Evolutionary conservation across 2,113 vertebrate species (phyloP), one percentile per base, ranked within the genome.

Genomic region (Cyprinus carpio): DNA sequence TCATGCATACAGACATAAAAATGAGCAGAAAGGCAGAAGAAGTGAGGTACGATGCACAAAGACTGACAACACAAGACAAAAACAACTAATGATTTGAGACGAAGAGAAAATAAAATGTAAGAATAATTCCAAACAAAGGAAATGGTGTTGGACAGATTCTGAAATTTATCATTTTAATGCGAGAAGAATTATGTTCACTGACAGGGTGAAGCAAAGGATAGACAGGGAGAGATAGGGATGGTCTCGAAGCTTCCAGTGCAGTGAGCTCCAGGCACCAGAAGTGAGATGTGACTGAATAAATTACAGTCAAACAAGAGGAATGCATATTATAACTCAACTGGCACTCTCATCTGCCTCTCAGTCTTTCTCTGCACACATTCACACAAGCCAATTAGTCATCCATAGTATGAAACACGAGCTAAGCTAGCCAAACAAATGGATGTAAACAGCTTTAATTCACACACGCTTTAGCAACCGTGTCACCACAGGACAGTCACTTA

Each of bases 281-380:
- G 83, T 85, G 62, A 79, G 65, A 79, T 67, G 83, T 31, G 72
- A 65, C 71, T 76, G 83, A 84, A 46, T 85, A 51, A 23, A 76
- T 78, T 54, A 85, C 75, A 85, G 64, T 78, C 83, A 85, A 85
- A 78, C 49, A 85, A 79, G 43, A 81, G 40, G n/a, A 81, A 81
- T 65, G 78, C 40, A 81, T 81, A 64, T 81, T 25, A 81, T 81
- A 81, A 81, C 60, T 81, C 78, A 29, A 43, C 40, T n/a, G 3
- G 37, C 12, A 15, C 77, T 80, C 77, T 62, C 77, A 62, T 62
- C 56, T 62, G 56, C 56, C 31, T 77, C 25, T 64, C 54, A 58
- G 20, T 80, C 20, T 62, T 78, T 37, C 29, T 31, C 51, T 58
- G 75, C 51, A 37, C 75, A 37, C 75, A 34, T 58, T 58, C 51